Base-by-base conservation (phyloP, 2,113 vertebrate species). In the Eudorcas thomsonii region DNA sequence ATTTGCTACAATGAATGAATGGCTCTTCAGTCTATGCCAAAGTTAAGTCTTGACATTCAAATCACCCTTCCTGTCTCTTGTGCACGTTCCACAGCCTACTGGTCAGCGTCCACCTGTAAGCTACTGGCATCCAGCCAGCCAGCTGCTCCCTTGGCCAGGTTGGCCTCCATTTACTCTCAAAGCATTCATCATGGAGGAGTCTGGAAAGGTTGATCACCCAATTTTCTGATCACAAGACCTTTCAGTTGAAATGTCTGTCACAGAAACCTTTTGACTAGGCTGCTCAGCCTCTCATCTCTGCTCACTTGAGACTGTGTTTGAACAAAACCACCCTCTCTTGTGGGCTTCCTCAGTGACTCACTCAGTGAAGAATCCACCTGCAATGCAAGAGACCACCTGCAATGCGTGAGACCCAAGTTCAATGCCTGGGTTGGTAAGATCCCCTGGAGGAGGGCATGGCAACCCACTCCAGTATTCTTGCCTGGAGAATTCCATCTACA, bases 201-300 rank as follows among this genome's bases (percentile, higher is more conserved):
- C 86, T 55, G 48, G 59, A 93, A 94, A 93, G 33, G 39, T 3
- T 77, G 59, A 77, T 50, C 43, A 88, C 67, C 26, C 81, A 91
- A 25, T 88, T 97, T 96, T 97, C 87, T 91, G 85, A 94, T 80
- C 93, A 30, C 36, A 52, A 81, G 80, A 23, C 4, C 57, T 43
- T 90, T 30, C 11, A 55, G 60, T 19, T 90, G 55, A 90, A 54
- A 92, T 57, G 88, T 74, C 74, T 89, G 2, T 57, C 39, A 19
- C 9, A 64, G 59, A 87, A 94, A 57, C 16, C 52, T 74, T 77
- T 55, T 74, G 64, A 57, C 13, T 43, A 25, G 43, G 78, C 83
- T 84, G 21, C 91, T 60, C 71, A 52, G 10, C 36, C 74, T 82
- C 82, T 86, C 59, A 2, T 5, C 54, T 83, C 13, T 4, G 28